Evolutionary conservation across 2,888 invertebrate genomes (phyloP).

Genomic region (Cerastoderma edule): DNA sequence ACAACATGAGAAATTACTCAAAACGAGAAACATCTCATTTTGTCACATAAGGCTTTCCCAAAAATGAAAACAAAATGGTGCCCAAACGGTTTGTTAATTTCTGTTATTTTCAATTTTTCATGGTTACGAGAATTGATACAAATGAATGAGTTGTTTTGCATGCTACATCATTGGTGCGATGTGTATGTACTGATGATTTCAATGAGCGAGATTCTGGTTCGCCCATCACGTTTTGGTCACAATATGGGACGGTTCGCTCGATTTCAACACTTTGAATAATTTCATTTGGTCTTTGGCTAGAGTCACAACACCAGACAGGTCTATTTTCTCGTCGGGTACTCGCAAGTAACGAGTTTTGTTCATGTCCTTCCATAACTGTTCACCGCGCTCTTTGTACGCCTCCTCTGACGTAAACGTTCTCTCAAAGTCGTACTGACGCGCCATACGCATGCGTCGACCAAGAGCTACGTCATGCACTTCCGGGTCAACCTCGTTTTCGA

Average conservation of each 20-base stretch:
- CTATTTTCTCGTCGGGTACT: conserved; percentile 73
- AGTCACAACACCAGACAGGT: conserved; percentile 78
- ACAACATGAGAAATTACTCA: too few species aligned
- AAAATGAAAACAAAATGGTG: too few species aligned
- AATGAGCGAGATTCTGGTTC: too few species aligned
- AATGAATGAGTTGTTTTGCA: too few species aligned
- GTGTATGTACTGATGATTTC: too few species aligned
- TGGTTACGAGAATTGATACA: too few species aligned
- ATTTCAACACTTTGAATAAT: conserved; percentile 60
- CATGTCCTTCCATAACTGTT: conserved; percentile 76
- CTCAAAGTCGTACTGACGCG: conserved; percentile 45
- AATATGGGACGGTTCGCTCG: conserved; percentile 45
- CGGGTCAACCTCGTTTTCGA: conserved; percentile 44
- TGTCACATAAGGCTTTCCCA: too few species aligned
- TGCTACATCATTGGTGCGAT: too few species aligned
- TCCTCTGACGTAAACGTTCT: conserved; percentile 70
- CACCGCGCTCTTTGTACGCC: conserved; percentile 65
- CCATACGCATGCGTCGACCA: conserved; percentile 43
- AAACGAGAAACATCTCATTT: too few species aligned
- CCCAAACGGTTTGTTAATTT: too few species aligned
- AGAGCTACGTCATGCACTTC: conserved; percentile 23
- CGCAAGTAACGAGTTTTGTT: conserved; percentile 79
- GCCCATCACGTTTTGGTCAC: conserved; percentile 42
- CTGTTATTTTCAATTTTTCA: too few species aligned
- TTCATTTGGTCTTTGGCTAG: conserved; percentile 77